Evolutionary conservation across 2,888 invertebrate species (phyloP).

Genomic region (Drosophila affinis): DNA sequence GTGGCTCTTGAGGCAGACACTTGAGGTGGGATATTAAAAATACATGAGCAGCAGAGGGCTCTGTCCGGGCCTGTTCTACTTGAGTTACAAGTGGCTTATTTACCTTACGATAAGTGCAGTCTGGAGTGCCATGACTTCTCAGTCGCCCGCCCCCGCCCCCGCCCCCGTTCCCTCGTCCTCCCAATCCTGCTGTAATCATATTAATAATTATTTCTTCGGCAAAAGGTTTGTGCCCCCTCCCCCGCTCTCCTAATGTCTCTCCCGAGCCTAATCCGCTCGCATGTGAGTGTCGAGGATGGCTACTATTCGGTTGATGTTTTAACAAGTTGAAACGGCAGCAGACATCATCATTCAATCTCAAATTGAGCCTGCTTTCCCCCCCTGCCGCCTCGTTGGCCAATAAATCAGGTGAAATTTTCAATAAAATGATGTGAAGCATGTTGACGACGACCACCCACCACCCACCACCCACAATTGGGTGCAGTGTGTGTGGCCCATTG

Average conservation of each 20-base stretch:
- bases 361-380: constrained; percentile 4
- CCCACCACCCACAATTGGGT: not conserved
- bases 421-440: constrained; percentile 59
- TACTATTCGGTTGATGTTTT: not conserved
- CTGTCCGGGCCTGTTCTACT: constrained; percentile 47
- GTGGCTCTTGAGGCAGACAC: constrained; percentile 65
- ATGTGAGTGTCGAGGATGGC: constrained; percentile 26
- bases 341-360: constrained; percentile 57
- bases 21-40: constrained; percentile 78
- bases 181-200: constrained; percentile 61
- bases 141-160: not conserved
- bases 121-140: constrained; percentile 70
- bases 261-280: constrained; percentile 68
- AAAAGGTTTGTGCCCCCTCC: constrained; percentile 48
- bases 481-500: constrained; percentile 33
- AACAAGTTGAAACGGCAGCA: not conserved
- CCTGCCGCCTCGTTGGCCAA: constrained; percentile 52
- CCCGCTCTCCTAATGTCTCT: constrained; percentile 52
- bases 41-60: constrained; percentile 65
- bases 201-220: constrained; percentile 74
- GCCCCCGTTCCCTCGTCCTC: not conserved
- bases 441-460: constrained; percentile 42
- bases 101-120: constrained; percentile 78
- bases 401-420: constrained; percentile 74
- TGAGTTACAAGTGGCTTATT: constrained; percentile 79